phyloP scores from a whole-genome alignment of 2,113 vertebrate genomes.

The Zosterops borbonicus region DNA sequence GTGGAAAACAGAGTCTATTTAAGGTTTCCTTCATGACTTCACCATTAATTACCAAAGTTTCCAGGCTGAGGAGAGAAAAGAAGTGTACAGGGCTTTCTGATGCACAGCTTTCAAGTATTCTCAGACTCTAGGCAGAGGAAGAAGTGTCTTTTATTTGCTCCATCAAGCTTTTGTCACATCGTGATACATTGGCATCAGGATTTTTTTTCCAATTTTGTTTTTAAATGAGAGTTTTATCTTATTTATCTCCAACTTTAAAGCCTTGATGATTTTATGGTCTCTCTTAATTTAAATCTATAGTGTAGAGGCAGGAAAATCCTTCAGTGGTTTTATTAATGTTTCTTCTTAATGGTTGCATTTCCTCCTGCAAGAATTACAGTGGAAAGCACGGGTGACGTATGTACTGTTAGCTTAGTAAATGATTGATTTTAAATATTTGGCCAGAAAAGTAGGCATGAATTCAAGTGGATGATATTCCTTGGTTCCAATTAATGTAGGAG shows the following conservation, averaged over 20 bases:
- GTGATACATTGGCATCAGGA: not conserved
- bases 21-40: conserved; percentile 5
- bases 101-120: accelerated
- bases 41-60: not conserved
- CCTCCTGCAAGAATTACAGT: not conserved
- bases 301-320: not conserved
- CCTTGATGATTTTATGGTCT: not conserved
- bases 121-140: not conserved
- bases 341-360: not conserved
- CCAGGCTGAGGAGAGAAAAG: not conserved
- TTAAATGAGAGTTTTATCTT: not conserved
- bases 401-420: not conserved
- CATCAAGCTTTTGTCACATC: not conserved
- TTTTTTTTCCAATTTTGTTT: not conserved
- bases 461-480: not conserved
- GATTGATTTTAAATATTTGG: not conserved
- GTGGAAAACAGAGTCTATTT: conserved; percentile 14
- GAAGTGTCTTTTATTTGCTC: not conserved
- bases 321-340: not conserved
- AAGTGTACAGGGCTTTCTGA: not conserved
- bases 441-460: not conserved
- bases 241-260: not conserved
- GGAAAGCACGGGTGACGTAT: not conserved
- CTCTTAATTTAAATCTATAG: not conserved
- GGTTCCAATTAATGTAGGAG: not conserved